phyloP scores from a whole-genome alignment of 2,797 vertebrate species.

The Garrulus glandarius region DNA sequence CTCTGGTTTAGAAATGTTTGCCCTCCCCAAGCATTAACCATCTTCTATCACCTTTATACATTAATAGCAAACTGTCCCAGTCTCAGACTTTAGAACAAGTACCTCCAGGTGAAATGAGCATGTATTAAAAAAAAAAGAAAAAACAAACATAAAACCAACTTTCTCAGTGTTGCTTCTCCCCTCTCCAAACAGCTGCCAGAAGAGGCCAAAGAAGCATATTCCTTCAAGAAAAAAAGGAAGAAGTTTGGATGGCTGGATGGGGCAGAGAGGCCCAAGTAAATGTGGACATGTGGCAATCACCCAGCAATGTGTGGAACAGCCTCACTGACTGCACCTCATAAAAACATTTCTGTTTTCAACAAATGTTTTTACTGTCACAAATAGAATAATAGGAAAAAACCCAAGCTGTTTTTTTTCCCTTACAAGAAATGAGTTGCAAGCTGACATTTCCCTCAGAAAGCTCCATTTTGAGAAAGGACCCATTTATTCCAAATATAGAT shows the following conservation, averaged over 20 bases:
- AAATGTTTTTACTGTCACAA: background rate
- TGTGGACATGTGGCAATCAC: fast-evolving
- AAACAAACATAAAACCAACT: background rate
- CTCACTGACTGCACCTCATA: background rate
- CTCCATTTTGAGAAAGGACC: background rate
- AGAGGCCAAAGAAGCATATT: background rate
- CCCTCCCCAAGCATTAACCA: background rate
- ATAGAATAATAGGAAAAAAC: background rate
- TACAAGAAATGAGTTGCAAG: background rate
- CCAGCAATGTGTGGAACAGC: background rate
- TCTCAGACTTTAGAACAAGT: background rate
- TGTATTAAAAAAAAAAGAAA: background rate
- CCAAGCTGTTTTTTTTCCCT: background rate
- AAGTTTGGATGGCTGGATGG: background rate
- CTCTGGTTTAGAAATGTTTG: background rate
- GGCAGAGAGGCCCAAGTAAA: background rate
- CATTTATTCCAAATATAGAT: slow-evolving; percentile 7
- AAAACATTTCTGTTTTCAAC: background rate
- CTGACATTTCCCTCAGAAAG: background rate
- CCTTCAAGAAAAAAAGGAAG: background rate
- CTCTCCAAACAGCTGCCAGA: background rate
- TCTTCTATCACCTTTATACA: background rate
- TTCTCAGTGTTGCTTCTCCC: background rate
- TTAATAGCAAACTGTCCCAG: background rate
- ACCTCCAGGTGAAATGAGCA: background rate